These are phyloP conservation scores for Hiodon tergisus DNA, from an alignment of 2,113 vertebrate species.

Conservation along the genomic window DNA sequence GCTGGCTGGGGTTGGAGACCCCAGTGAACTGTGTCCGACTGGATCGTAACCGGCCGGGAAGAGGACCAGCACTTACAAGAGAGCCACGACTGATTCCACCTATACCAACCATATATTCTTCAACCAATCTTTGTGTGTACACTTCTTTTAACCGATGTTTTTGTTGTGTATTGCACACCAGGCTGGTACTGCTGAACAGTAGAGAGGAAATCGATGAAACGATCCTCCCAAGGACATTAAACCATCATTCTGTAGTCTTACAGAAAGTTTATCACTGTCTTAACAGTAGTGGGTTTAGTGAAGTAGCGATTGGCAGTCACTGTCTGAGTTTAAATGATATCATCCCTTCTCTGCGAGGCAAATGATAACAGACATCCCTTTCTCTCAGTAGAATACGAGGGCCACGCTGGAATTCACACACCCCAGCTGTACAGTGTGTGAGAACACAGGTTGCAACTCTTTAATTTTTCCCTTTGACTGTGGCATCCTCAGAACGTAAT, in stretches of 20 bases:
- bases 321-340: too few species aligned
- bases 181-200: too few species aligned
- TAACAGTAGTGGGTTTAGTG: too few species aligned
- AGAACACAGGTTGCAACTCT: constrained; percentile 10
- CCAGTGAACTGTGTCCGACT: background rate
- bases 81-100: too few species aligned
- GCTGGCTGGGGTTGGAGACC: background rate
- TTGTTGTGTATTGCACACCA: background rate
- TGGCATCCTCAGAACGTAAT: constrained; percentile 38
- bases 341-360: background rate
- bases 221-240: too few species aligned
- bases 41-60: background rate
- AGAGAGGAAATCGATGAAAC: too few species aligned
- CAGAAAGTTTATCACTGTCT: too few species aligned
- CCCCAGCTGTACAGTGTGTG: background rate
- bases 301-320: background rate
- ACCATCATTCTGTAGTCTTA: too few species aligned
- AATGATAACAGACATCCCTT: background rate
- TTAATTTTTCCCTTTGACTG: constrained; percentile 28
- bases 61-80: background rate
- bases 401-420: background rate
- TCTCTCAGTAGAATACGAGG: background rate
- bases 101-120: too few species aligned
- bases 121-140: too few species aligned
- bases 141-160: background rate